Evolutionary conservation across 1,140 invertebrate genomes (phyloP).

Genomic region (Diorhabda carinulata): DNA sequence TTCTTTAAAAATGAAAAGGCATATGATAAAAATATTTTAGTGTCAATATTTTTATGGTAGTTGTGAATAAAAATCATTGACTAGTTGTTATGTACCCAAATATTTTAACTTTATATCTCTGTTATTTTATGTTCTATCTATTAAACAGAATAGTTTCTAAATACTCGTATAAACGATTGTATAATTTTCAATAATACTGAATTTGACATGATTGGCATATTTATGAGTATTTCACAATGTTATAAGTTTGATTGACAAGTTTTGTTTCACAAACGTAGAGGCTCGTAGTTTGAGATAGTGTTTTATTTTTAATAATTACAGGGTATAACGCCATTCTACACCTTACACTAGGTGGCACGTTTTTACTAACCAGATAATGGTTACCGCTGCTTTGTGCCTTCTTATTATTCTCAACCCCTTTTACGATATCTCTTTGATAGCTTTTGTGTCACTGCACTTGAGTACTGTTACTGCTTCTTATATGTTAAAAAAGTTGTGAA

Average conservation of each 20-base stretch:
- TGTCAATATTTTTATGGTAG: too few relatives aligned
- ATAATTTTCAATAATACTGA: too few relatives aligned
- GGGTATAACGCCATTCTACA: slow-evolving; percentile 43
- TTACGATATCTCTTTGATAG: slow-evolving; percentile 32
- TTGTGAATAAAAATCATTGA: too few relatives aligned
- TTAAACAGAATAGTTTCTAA: too few relatives aligned
- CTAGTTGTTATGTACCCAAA: too few relatives aligned
- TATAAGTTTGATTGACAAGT: neutral
- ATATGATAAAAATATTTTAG: too few relatives aligned
- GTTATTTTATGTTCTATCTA: too few relatives aligned
- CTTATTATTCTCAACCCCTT: slow-evolving; percentile 36
- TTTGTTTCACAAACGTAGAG: neutral
- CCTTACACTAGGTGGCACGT: slow-evolving; percentile 20
- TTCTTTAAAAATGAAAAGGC: too few relatives aligned
- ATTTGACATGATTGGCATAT: too few relatives aligned
- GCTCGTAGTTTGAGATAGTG: slow-evolving; percentile 19
- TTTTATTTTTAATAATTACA: slow-evolving; percentile 39
- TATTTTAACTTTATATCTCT: too few relatives aligned
- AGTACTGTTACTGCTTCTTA: slow-evolving; percentile 30
- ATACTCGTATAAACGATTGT: too few relatives aligned
- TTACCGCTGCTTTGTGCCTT: slow-evolving; percentile 45
- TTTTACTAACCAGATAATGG: slow-evolving; percentile 31
- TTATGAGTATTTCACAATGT: too few relatives aligned
- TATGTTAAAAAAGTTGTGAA: slow-evolving; percentile 24
- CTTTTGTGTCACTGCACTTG: slow-evolving; percentile 42